Conservation (phyloP, 2,797 vertebrate genomes). For the Tinamus major region DNA sequence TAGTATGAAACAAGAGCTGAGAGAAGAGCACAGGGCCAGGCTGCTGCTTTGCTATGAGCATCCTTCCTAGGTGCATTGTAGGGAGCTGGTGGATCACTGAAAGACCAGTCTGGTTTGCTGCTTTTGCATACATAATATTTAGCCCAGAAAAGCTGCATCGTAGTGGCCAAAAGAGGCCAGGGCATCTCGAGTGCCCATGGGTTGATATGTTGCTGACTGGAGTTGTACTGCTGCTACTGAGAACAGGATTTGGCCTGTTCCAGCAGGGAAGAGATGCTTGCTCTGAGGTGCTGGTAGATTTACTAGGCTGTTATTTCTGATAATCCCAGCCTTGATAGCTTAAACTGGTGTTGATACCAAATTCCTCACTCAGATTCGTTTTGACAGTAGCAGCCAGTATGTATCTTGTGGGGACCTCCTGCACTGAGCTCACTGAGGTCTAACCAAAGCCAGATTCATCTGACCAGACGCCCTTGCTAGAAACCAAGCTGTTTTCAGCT, state of each 20-base stretch:
- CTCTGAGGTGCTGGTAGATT: background rate
- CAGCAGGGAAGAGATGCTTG: background rate
- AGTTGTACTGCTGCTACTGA: background rate
- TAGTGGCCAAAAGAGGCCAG: background rate
- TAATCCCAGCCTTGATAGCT: background rate
- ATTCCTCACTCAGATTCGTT: background rate
- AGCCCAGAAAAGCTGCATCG: background rate
- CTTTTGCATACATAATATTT: background rate
- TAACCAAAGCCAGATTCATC: background rate
- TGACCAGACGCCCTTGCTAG: background rate
- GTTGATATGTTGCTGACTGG: fast-evolving
- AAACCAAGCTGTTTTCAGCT: background rate
- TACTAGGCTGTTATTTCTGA: background rate
- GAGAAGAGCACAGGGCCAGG: background rate
- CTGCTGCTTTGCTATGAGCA: background rate
- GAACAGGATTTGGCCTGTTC: background rate
- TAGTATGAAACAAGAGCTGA: background rate
- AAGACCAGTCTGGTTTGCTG: background rate
- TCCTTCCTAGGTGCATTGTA: fast-evolving
- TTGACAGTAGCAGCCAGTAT: background rate
- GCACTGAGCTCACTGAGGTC: background rate
- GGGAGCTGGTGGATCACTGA: background rate
- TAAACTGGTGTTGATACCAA: background rate
- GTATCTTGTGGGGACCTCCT: background rate
- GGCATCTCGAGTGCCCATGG: background rate